Evolutionary conservation across 2,888 invertebrate species (phyloP), one percentile per base, ranked within the genome.

Genomic region (Cartodere bifasciata): DNA sequence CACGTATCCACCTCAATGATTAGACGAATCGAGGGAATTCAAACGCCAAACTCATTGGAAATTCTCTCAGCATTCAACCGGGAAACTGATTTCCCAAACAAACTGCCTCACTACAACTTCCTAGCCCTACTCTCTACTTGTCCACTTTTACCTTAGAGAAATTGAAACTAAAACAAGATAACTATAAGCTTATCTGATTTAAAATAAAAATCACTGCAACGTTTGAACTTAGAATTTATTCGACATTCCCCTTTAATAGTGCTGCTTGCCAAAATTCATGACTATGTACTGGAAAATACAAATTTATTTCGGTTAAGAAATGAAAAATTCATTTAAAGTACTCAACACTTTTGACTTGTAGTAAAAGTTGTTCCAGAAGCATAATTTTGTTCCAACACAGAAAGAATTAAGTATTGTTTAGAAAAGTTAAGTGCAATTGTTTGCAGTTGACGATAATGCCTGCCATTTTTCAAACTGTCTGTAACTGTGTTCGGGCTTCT

Each of bases 21-120:
- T 49, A 49, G 45, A 47, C 46, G 44, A 46, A 46, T 44, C 43
- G 43, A 43, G 45, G 48, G 29, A 28, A 28, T 28, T 28, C 29
- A 28, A 28, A 28, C 29, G 21, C 29, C 29, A 28, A 23, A 23
- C 29, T 28, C 7, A 28, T 49, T 48, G 37, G 38, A 44, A 39
- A 49, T 47, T 45, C 48, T 29, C 39, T 34, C 32, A 33, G 42
- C 46, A 43, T 44, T 21, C 44, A 35, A 46, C 39, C 48, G 46
- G 37, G 41, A 45, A 52, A 50, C 48, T 50, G 51, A 50, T 51
- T 50, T 46, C 43, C 40, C 48, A 51, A 51, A 48, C 47, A 50
- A 50, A 51, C 48, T 37, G 38, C 43, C 46, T 38, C 43, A 38
- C 43, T 44, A 37, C 37, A 34, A 34, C 35, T 34, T 32, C n/a